These are phyloP conservation scores for Cyprinodon brontotheroides DNA, from an alignment of 2,113 vertebrate species.

Conservation along the genomic window DNA sequence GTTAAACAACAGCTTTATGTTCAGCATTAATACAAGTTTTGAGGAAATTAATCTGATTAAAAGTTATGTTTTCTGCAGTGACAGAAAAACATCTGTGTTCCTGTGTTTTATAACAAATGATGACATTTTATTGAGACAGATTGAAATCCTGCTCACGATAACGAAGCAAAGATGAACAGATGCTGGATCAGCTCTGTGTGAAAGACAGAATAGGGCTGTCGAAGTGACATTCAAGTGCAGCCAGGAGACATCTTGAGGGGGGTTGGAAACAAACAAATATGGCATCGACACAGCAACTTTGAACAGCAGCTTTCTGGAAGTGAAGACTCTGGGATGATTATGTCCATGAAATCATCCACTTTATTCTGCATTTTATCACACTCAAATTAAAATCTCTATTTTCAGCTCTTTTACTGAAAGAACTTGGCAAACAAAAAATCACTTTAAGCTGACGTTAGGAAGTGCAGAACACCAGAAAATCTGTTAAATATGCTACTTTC, in stretches of 20 bases:
- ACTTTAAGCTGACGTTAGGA: not conserved
- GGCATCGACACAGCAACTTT: slow-evolving; percentile 6
- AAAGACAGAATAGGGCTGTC: slow-evolving; percentile 27
- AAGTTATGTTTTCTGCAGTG: not conserved
- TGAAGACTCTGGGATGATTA: not conserved
- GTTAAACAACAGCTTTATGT: not conserved
- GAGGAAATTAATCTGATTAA: slow-evolving; percentile 1
- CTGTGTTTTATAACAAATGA: not conserved
- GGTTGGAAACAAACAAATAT: slow-evolving; percentile 9
- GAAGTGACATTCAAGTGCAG: slow-evolving; percentile 38
- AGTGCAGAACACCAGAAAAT: not conserved
- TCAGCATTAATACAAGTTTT: not conserved
- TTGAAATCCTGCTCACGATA: slow-evolving; percentile 34
- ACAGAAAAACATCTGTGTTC: slow-evolving; percentile 10
- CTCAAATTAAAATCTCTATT: not conserved
- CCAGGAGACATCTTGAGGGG: slow-evolving; percentile 13
- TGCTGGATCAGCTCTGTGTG: slow-evolving; percentile 33
- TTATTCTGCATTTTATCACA: not conserved
- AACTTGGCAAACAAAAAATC: not conserved
- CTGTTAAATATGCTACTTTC: not conserved
- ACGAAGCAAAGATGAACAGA: slow-evolving; percentile 27
- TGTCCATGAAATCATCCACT: not conserved
- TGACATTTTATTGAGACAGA: slow-evolving; percentile 26
- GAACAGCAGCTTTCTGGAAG: not conserved
- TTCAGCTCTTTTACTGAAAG: not conserved